Conservation (phyloP, 2,888 invertebrate species). For the Pseudoips prasinana region DNA sequence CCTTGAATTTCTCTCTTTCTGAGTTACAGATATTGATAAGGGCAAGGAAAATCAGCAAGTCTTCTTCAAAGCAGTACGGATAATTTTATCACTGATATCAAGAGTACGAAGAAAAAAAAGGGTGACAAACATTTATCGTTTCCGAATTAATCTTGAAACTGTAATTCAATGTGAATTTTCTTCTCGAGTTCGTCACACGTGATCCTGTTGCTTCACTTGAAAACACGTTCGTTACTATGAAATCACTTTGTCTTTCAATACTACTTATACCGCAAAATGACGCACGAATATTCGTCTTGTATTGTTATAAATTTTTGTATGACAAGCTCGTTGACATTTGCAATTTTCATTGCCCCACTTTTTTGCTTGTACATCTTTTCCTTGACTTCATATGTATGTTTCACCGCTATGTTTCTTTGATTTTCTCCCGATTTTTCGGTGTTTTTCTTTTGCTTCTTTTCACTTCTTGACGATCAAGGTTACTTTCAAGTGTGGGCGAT, state of each 20-base stretch:
- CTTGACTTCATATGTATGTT: slow-evolving; percentile 4
- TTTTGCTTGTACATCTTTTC: slow-evolving; percentile 10
- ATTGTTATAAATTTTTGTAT: slow-evolving; percentile 13
- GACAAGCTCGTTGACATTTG: slow-evolving; percentile 11
- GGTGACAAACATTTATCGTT: slow-evolving; percentile 1
- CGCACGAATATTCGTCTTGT: slow-evolving; percentile 13
- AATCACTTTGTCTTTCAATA: slow-evolving; percentile 17
- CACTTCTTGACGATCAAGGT: neutral
- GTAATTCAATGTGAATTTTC: slow-evolving; percentile 15
- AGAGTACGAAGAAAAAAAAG: slow-evolving; percentile 5
- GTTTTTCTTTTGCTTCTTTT: slow-evolving; percentile 12
- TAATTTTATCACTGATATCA: slow-evolving; percentile 16
- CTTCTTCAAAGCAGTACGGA: slow-evolving; percentile 9
- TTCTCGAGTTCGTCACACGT: slow-evolving; percentile 13
- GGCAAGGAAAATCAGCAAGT: no score
- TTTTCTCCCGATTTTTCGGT: slow-evolving; percentile 9
- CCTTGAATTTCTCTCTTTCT: no score
- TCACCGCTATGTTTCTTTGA: slow-evolving; percentile 6
- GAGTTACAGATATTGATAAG: no score
- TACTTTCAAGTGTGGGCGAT: slow-evolving; percentile 1
- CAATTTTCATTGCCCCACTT: slow-evolving; percentile 8
- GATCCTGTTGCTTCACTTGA: slow-evolving; percentile 12
- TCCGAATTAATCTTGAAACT: slow-evolving; percentile 11
- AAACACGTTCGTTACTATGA: slow-evolving; percentile 8
- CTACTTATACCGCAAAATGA: slow-evolving; percentile 8